Evolutionary conservation across 2,113 vertebrate species (phyloP).

Genomic region (Psittacus erithacus): DNA sequence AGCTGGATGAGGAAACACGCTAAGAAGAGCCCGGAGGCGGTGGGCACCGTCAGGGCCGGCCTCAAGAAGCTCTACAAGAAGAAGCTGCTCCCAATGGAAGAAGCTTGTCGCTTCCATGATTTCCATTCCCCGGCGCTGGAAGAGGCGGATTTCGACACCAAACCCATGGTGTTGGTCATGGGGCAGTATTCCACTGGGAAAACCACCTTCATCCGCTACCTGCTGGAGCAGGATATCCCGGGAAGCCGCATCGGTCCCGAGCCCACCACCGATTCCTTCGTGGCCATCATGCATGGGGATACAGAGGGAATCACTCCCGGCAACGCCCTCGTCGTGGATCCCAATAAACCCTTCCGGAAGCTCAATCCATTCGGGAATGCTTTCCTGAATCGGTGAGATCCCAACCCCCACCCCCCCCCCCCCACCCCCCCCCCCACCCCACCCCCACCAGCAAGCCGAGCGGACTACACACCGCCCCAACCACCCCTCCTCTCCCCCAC

Average conservation of each 20-base stretch:
- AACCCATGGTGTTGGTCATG: conserved; percentile 93
- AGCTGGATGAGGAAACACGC: conserved; percentile 86
- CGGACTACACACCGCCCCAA: no score
- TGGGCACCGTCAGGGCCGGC: conserved; percentile 87
- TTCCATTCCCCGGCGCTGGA: conserved; percentile 90
- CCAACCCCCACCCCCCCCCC: no score
- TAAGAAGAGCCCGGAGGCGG: conserved; percentile 84
- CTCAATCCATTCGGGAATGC: conserved; percentile 92
- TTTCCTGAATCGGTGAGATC: conserved; percentile 89
- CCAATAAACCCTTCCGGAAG: conserved; percentile 92
- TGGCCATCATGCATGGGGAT: conserved; percentile 92
- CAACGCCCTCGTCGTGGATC: conserved; percentile 92
- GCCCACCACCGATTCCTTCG: conserved; percentile 93
- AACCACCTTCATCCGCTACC: conserved; percentile 93
- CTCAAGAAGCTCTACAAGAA: conserved; percentile 86
- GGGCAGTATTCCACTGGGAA: conserved; percentile 95
- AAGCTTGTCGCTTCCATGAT: conserved; percentile 86
- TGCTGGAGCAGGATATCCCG: conserved; percentile 92
- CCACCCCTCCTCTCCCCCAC: no score
- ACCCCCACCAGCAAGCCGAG: no score
- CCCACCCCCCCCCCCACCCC: no score
- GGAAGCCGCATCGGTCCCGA: conserved; percentile 91
- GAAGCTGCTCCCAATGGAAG: conserved; percentile 89
- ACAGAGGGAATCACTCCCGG: conserved; percentile 85
- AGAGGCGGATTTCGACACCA: conserved; percentile 92